Base-by-base conservation (phyloP, 2,797 vertebrate genomes). In the Sebastolobus altivelis region DNA sequence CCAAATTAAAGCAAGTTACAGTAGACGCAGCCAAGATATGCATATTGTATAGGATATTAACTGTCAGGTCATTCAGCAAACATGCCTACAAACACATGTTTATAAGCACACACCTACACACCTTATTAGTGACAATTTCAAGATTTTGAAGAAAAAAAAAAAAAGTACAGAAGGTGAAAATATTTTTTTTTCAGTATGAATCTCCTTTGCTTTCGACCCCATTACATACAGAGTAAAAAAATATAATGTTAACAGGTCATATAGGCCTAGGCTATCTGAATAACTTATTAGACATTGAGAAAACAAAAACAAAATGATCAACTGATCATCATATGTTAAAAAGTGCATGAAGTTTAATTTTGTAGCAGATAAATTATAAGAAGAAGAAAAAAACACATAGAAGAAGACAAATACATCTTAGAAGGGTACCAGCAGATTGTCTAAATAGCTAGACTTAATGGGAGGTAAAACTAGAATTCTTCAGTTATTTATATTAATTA, bases 311-410 rank as follows among this genome's bases (percentile, higher is more conserved):
- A 65, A 27, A 58, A 25, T 22, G 16, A 31, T 59, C 9, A 56
- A 31, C 22, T 59, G 31, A 65, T 72, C 14, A 46, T 49, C 10
- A 55, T 18, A n/a, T 33, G 3, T 33, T n/a, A 12, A 66, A 65
- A 61, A 71, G 29, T 60, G 25, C 52, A 78, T 75, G 1, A 12
- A 14, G 27, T 75, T 82, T 38, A 29, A 66, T 38, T 79, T 54
- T 66, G 29, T 63, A 18, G 43, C 49, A 56, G 8, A 55, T 52
- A 20, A 72, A 33, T 37, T 68, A 22, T 31, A 56, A 78, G 74
- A 79, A 61, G 35, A 55, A 69, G 1, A 38, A 46, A 33, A 52
- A 6, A 46, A 16, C 12, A 16, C 8, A 1, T 11, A 58, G 38
- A 79, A 49, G 12, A 12, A 61, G 8, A 25, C 13, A 11, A 22